These are phyloP conservation scores for Drosophila setosimentum DNA, from an alignment of 2,888 invertebrate genomes.

Conservation along the genomic window DNA sequence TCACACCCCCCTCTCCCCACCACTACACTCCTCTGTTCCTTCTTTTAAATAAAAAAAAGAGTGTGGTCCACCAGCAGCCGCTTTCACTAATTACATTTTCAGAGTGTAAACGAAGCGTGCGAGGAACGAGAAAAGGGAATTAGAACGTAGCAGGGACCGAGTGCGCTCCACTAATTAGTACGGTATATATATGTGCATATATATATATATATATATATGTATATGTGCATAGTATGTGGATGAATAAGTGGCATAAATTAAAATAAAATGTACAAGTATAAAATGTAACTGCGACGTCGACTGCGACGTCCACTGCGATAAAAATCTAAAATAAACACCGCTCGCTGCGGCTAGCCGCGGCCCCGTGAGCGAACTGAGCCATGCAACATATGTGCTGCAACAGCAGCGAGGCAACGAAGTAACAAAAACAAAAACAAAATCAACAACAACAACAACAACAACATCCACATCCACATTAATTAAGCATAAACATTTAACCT, in stretches of 20 bases:
- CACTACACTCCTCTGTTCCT: background rate
- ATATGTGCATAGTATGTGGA: slow-evolving; percentile 27
- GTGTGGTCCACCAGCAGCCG: slow-evolving; percentile 51
- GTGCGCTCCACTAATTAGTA: slow-evolving; percentile 74
- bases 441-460: slow-evolving; percentile 17
- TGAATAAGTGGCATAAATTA: slow-evolving; percentile 79
- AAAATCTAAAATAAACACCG: slow-evolving; percentile 79
- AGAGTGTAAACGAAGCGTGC: slow-evolving; percentile 81
- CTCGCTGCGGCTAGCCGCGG: slow-evolving; percentile 40
- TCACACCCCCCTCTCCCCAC: slow-evolving; percentile 1
- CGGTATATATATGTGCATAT: slow-evolving; percentile 36
- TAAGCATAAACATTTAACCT: slow-evolving; percentile 80
- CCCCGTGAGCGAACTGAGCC: slow-evolving; percentile 47
- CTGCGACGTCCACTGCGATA: slow-evolving; percentile 65
- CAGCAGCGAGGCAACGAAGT: slow-evolving; percentile 19
- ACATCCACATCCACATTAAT: slow-evolving; percentile 69
- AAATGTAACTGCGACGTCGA: slow-evolving; percentile 74
- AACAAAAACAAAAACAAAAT: slow-evolving; percentile 8
- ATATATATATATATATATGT: background rate
- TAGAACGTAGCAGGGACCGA: slow-evolving; percentile 41
- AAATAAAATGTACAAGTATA: slow-evolving; percentile 78
- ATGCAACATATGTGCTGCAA: slow-evolving; percentile 60
- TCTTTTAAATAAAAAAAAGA: background rate
- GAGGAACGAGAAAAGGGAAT: slow-evolving; percentile 23
- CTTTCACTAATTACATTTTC: slow-evolving; percentile 81